Conservation (phyloP, 2,113 vertebrate genomes). For the Barnardius zonarius region DNA sequence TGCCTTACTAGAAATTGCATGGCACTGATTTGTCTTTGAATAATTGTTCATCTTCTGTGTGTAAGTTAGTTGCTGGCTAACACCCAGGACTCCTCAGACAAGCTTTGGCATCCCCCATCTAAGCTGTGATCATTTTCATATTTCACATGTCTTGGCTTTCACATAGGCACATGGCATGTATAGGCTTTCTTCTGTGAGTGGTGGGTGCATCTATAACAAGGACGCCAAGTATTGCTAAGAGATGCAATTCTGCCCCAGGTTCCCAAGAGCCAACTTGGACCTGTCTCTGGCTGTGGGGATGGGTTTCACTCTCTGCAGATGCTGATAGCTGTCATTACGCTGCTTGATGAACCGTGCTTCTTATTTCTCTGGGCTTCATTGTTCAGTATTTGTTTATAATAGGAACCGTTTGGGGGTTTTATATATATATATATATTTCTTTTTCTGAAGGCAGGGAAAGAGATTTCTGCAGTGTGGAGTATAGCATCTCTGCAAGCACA, state of each 20-base stretch:
- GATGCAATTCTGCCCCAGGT: background rate
- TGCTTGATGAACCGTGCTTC: background rate
- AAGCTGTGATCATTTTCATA: constrained; percentile 56
- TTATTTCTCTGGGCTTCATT: background rate
- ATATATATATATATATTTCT: background rate
- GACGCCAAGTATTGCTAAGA: background rate
- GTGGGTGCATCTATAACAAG: background rate
- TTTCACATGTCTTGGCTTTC: constrained; percentile 26
- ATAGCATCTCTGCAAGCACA: background rate
- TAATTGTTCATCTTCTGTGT: constrained; percentile 36
- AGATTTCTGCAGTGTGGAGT: background rate
- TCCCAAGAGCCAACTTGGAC: background rate
- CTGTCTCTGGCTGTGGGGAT: background rate
- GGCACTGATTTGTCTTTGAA: constrained; percentile 6
- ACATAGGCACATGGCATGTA: background rate
- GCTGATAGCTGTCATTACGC: background rate
- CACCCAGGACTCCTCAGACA: constrained; percentile 17
- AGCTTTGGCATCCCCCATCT: background rate
- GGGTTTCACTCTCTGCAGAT: background rate
- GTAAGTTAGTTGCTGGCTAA: background rate
- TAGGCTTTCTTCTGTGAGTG: background rate
- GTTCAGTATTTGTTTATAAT: background rate
- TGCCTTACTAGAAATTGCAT: background rate
- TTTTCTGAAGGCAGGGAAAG: background rate
- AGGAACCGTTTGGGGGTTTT: background rate